Base-by-base conservation (phyloP, 1,140 invertebrate genomes). In the Drosophila subobscura region DNA sequence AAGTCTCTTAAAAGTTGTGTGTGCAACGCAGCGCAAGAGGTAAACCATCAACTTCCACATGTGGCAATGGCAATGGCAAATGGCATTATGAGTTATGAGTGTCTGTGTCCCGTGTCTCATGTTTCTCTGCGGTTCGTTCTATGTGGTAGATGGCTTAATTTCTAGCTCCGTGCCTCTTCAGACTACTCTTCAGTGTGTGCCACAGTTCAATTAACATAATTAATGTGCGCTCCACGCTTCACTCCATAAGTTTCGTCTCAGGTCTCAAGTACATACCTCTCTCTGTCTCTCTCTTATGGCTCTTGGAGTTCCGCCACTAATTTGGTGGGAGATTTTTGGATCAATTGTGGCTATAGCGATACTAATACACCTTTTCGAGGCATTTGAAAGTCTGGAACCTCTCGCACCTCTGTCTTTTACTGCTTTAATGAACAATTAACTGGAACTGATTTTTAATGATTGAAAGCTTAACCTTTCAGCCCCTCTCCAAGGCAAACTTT, bases 181-280 rank as follows among this genome's bases (percentile, higher is more conserved):
- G 42, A 8, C 51, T 10, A n/a, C 29, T 45, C 63, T 49, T 55
- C 55, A 37, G 8, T 58, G 57, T 56, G 64, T 74, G 77, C 81
- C 49, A 67, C 64, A 85, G 60, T 85, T 86, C 81, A 86, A 85
- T 85, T 85, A 85, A 77, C 77, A 85, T 85, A 85, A 85, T 81
- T 85, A 85, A 85, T 86, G 80, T 74, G 77, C 47, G 54, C 16
- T 44, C 22, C 44, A 63, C 72, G 65, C 55, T 60, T 45, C 56
- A 50, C 45, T 50, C 22, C 23, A 16, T 20, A 49, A 33, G 41
- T 42, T 50, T 8, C 33, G 10, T 42, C 25, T 7, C 33, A 3
- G 29, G 3, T 4, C 33, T 4, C 33, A 20, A 20, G 16, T 20
- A 20, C 16, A 20, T 20, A 0, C 0, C 6, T 27, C 25, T 27